A percentile compares a stretch with the other conserved stretches of the same genome.
These are phyloP conservation scores for Tachina lurida DNA, from an alignment of 2,888 invertebrate genomes.

Conservation along the genomic window DNA sequence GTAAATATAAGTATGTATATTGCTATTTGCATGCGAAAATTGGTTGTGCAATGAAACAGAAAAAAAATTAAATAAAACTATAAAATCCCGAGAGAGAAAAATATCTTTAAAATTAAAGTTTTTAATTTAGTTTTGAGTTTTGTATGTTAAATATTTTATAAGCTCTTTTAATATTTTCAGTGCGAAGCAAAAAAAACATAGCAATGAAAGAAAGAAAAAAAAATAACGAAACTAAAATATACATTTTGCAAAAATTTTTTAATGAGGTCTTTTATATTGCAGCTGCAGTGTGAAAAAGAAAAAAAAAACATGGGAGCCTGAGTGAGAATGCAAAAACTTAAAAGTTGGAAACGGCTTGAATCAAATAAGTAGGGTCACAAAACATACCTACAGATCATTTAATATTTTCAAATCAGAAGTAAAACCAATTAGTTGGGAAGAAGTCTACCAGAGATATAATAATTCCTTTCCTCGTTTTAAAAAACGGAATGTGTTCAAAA, in stretches of 20 bases:
- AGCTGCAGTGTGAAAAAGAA: conserved; percentile 18
- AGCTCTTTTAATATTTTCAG: conserved; percentile 60
- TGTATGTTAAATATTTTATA: conserved; percentile 65
- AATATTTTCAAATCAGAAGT: background rate
- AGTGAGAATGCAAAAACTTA: background rate
- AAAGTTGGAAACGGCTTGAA: conserved; percentile 18
- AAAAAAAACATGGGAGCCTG: background rate
- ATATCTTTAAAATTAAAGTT: conserved; percentile 61
- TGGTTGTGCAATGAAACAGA: conserved; percentile 57
- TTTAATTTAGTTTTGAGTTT: conserved; percentile 64
- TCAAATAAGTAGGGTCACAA: conserved; percentile 5
- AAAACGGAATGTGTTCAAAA: too few species aligned
- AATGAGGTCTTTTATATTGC: conserved; percentile 55
- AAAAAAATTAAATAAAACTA: conserved; percentile 25
- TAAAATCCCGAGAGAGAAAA: conserved; percentile 22
- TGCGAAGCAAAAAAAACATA: conserved; percentile 36
- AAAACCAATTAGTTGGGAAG: background rate
- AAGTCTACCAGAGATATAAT: too few species aligned
- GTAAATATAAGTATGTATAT: background rate
- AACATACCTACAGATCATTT: background rate
- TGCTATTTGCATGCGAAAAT: conserved; percentile 56
- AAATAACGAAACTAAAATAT: conserved; percentile 31
- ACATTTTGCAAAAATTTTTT: conserved; percentile 56
- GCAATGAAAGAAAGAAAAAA: conserved; percentile 21
- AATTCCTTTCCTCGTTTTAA: too few species aligned